Base-by-base conservation (phyloP, 2,888 invertebrate species). In the Nipponacmea schrenckii region DNA sequence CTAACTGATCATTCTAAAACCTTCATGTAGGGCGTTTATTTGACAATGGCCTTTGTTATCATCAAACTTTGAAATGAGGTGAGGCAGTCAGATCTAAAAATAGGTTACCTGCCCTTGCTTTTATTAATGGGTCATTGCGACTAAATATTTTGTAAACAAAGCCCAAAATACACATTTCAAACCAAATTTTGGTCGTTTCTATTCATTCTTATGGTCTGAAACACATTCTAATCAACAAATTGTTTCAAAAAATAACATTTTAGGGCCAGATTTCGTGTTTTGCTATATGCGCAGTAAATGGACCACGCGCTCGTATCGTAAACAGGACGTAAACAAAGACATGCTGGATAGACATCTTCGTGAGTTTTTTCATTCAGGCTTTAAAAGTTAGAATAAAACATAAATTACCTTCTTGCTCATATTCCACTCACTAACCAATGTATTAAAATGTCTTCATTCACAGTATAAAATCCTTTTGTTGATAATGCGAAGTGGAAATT, bases 311-410 rank as follows among this genome's bases (percentile, higher is more conserved):
- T 56, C 20, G 70, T 70, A 62, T 56, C 65, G 73, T 74, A 78
- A 78, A 80, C 82, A 81, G 80, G 81, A 84, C 80, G 80, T 84
- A 84, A 84, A 84, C 84, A 84, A 83, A 81, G 82, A 77, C 76
- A 79, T 78, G 81, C 78, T 77, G 80, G 78, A 24, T 56, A 4
- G 56, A 20, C 20, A 20, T 17, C 20, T 56, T n/a, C 4, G 39
- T 39, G 39, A 39, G 39, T 39, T 39, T 39, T 39, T 39, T 39
- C 39, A 39, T 1, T 8, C 8, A 39, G 39, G 10, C 39, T 39
- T 39, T 39, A 39, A 39, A 39, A 39, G 39, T 39, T 39, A 39
- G 10, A 39, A 39, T 39, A 39, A 39, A 39, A 8, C 39, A 39
- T 39, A 39, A 39, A 74, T 69, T 71, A 77, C 77, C 77, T 77